phyloP scores from a whole-genome alignment of 2,113 vertebrate species.

The Dicaeum eximium region DNA sequence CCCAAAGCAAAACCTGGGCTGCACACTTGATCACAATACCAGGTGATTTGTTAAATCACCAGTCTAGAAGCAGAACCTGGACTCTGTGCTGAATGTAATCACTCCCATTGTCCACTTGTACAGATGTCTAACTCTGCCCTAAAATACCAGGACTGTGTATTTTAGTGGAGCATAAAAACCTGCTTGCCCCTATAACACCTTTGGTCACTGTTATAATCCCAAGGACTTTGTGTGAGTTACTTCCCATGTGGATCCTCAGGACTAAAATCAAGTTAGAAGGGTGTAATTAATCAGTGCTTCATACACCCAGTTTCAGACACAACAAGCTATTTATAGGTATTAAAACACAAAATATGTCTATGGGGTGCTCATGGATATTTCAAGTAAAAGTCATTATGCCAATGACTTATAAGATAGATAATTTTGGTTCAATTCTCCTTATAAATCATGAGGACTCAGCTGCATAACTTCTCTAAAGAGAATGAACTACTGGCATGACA shows the following conservation, averaged over 20 bases:
- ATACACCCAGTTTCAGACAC: background rate
- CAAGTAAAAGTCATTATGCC: background rate
- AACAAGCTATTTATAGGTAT: background rate
- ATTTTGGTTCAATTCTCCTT: background rate
- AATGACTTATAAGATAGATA: background rate
- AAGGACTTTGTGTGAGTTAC: background rate
- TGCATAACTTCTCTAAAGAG: slow-evolving; percentile 26
- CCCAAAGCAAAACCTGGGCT: background rate
- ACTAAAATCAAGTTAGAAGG: background rate
- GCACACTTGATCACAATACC: background rate
- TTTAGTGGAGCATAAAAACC: background rate
- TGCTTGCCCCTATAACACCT: background rate
- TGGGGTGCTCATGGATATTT: background rate
- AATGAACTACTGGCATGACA: slow-evolving; percentile 26
- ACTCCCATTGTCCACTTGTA: background rate
- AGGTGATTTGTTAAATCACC: background rate
- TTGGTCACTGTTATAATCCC: background rate
- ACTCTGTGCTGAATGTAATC: background rate
- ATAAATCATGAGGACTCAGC: slow-evolving; percentile 15
- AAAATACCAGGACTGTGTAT: background rate
- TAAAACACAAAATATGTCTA: background rate
- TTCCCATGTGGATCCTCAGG: background rate
- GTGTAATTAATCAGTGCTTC: background rate
- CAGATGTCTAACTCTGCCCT: background rate
- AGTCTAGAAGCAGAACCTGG: background rate